Percentiles rank a stretch among this genome's conserved stretches.
Evolutionary conservation across 2,797 vertebrate genomes (phyloP).

Genomic region (Diceros bicornis): DNA sequence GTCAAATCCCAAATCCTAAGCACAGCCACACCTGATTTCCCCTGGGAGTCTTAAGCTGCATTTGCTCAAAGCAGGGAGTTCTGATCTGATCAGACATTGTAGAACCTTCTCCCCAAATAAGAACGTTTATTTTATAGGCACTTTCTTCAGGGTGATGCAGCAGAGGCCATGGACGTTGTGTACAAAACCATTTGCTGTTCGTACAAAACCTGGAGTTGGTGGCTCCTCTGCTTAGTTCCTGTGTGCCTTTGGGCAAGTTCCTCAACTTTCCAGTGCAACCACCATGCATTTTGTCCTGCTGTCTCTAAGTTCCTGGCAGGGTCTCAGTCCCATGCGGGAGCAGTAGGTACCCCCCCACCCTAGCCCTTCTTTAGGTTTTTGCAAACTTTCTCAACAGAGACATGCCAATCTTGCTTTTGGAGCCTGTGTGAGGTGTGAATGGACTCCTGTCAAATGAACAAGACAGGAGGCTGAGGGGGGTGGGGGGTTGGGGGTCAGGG

Average conservation of each 20-base stretch:
- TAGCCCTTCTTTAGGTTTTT: neutral
- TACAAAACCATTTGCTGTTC: neutral
- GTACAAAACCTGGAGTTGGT: neutral
- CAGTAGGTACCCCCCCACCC: neutral
- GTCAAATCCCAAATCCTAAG: neutral
- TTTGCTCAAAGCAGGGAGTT: neutral
- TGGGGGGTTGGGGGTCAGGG: neutral
- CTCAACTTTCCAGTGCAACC: neutral
- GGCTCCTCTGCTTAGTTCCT: neutral
- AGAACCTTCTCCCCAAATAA: neutral
- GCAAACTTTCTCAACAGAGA: neutral
- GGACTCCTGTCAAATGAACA: neutral
- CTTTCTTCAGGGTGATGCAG: neutral
- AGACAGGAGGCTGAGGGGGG: neutral
- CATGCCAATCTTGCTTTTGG: neutral
- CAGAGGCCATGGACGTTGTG: neutral
- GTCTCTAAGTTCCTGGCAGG: neutral
- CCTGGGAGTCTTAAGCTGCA: neutral
- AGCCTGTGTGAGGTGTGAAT: neutral
- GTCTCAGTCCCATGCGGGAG: neutral
- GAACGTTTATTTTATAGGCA: neutral
- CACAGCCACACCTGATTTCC: neutral
- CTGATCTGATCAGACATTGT: neutral
- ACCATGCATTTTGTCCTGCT: neutral
- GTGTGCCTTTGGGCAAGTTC: neutral